These are phyloP conservation scores for Hemaris fuciformis DNA, from an alignment of 2,888 invertebrate genomes.

Conservation along the genomic window DNA sequence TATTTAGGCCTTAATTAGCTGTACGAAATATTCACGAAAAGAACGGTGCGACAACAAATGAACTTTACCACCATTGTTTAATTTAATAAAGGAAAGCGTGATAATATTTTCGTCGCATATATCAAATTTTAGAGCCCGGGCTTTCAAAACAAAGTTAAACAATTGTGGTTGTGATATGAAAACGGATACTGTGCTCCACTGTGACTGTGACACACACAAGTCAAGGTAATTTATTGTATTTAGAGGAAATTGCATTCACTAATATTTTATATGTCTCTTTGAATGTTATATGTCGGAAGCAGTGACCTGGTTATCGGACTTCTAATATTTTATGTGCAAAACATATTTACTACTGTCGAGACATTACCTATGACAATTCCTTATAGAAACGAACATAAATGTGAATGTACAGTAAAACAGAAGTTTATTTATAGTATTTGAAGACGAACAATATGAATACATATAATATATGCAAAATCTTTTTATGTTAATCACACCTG, in stretches of 20 bases:
- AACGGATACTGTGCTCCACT: conserved; percentile 41
- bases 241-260: conserved; percentile 14
- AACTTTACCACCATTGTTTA: neutral
- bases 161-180: conserved; percentile 11
- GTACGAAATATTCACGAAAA: neutral
- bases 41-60: neutral
- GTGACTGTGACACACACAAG: conserved; percentile 13
- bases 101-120: neutral
- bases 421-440: neutral
- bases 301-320: conserved; percentile 2
- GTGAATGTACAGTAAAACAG: neutral
- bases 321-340: conserved; percentile 8
- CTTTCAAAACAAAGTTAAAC: neutral
- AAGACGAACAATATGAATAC: neutral
- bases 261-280: conserved; percentile 8
- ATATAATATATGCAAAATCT: conserved; percentile 12
- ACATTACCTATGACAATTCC: neutral
- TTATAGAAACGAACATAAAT: neutral
- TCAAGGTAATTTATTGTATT: conserved; percentile 29
- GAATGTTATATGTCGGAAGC: conserved; percentile 1
- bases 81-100: neutral
- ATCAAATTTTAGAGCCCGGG: neutral
- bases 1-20: neutral
- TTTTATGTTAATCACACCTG: conserved; percentile 22
- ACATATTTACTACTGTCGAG: conserved; percentile 1